Conservation (phyloP, 2,888 invertebrate genomes). For the Orthosia cruda region DNA sequence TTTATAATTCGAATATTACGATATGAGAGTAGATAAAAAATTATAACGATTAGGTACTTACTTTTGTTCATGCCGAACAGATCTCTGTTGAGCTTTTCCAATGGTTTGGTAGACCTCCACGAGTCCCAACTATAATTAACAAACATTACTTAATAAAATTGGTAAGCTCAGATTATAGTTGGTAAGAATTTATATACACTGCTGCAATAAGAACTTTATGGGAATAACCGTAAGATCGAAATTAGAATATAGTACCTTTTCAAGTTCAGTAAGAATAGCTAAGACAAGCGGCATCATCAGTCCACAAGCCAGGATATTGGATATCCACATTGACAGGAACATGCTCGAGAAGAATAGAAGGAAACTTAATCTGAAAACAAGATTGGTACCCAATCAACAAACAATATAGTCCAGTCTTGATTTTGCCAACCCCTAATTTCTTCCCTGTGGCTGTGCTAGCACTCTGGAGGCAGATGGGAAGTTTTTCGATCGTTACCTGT, state of each 20-base stretch:
- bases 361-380: conserved; percentile 80
- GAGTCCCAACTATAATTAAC: conserved; percentile 81
- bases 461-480: not conserved
- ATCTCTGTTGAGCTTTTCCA: conserved; percentile 71
- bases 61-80: conserved; percentile 75
- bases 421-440: not conserved
- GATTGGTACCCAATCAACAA: not conserved
- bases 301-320: conserved; percentile 81
- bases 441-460: not conserved
- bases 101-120: conserved; percentile 79
- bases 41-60: no score
- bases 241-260: conserved; percentile 38
- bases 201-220: not conserved
- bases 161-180: no score
- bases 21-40: no score
- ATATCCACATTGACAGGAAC: conserved; percentile 84
- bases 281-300: conserved; percentile 85
- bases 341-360: conserved; percentile 81
- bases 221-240: not conserved
- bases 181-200: no score
- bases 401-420: not conserved
- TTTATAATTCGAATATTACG: no score
- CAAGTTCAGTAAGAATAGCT: conserved; percentile 79
- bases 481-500: no score
- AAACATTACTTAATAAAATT: not conserved